phyloP scores from a whole-genome alignment of 2,888 invertebrate genomes.

The Lycia hirtaria region DNA sequence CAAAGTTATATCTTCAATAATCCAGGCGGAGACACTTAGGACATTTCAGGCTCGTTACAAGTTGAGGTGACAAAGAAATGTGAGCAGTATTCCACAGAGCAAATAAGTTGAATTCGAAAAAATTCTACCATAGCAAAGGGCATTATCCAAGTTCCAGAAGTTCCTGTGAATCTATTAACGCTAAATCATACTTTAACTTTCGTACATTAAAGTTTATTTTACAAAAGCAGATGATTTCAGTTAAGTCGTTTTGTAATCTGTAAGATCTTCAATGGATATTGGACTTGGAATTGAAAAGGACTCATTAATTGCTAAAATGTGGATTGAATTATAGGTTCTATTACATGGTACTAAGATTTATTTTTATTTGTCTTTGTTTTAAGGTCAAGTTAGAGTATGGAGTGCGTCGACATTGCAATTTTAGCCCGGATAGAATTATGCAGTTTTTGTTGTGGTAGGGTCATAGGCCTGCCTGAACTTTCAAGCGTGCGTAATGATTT shows the following conservation, averaged over 20 bases:
- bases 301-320: conserved; percentile 41
- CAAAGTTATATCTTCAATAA: conserved; percentile 36
- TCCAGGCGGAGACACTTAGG: conserved; percentile 31
- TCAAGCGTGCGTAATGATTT: conserved; percentile 61
- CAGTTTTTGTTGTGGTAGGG: conserved; percentile 83
- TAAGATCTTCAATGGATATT: conserved; percentile 67
- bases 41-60: conserved; percentile 28
- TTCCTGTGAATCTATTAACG: conserved; percentile 53
- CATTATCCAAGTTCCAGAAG: conserved; percentile 67
- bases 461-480: conserved; percentile 69
- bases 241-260: conserved; percentile 52
- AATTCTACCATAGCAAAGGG: conserved; percentile 57
- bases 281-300: conserved; percentile 57
- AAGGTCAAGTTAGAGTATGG: conserved; percentile 61
- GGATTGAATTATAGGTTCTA: conserved; percentile 45
- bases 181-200: conserved; percentile 49
- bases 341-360: conserved; percentile 37
- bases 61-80: conserved; percentile 49
- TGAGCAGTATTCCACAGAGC: conserved; percentile 62
- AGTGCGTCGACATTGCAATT: conserved; percentile 81
- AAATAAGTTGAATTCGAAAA: conserved; percentile 66
- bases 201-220: conserved; percentile 46
- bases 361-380: conserved; percentile 51
- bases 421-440: conserved; percentile 81
- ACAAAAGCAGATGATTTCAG: conserved; percentile 34